Conservation (phyloP, 1,140 invertebrate species). For the Aleiodes sp. region DNA sequence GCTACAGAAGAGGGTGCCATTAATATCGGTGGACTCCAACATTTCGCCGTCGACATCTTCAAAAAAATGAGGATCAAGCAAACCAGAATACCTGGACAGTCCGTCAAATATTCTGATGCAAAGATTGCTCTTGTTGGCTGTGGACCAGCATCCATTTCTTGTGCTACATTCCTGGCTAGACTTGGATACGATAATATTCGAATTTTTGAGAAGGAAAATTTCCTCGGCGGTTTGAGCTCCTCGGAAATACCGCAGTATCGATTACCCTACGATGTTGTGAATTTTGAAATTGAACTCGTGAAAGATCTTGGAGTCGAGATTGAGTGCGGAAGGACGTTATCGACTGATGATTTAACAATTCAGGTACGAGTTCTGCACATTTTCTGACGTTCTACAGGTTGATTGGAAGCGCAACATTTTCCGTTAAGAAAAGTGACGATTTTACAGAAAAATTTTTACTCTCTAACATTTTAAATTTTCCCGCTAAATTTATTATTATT, state of each 20-base stretch:
- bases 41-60: constrained; percentile 96
- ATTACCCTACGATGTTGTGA: constrained; percentile 89
- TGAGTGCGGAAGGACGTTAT: constrained; percentile 71
- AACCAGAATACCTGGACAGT: constrained; percentile 75
- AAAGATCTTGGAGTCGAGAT: constrained; percentile 94
- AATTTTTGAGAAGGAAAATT: constrained; percentile 91
- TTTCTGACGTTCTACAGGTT: no score
- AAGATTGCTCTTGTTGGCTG: constrained; percentile 93
- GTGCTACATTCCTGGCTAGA: constrained; percentile 93
- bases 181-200: constrained; percentile 92
- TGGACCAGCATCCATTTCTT: constrained; percentile 96
- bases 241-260: constrained; percentile 98
- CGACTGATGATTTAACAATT: constrained; percentile 76
- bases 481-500: no score
- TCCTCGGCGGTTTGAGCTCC: constrained; percentile 90
- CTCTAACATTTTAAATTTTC: no score
- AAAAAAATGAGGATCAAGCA: constrained; percentile 93
- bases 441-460: no score
- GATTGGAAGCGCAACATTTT: no score
- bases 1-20: constrained; percentile 97
- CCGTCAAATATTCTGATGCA: constrained; percentile 70
- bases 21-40: constrained; percentile 97
- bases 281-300: constrained; percentile 93
- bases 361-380: constrained; percentile 65
- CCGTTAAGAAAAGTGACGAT: no score